Base-by-base conservation (phyloP, 2,113 vertebrate species). In the Mormyrus iriodes region DNA sequence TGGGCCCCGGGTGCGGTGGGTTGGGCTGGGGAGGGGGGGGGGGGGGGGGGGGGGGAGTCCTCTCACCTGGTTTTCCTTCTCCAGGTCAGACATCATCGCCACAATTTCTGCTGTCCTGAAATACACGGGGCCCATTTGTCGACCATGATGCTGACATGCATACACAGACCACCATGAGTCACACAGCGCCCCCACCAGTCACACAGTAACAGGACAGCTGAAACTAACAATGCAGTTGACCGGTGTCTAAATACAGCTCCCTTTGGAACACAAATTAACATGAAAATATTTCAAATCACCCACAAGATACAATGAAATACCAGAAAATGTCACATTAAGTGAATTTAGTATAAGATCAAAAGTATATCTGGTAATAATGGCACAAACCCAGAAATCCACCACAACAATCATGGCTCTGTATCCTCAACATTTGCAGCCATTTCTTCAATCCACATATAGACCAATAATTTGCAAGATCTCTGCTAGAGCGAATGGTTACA, bases 21-120 rank as follows among this genome's bases (percentile, higher is more conserved):
- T n/a, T n/a, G n/a, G n/a, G n/a, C n/a, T n/a, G 27, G 48, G 51
- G 10, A n/a, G 48, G 90, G 87, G 21, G 15, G n/a, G n/a, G n/a
- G n/a, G n/a, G n/a, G n/a, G n/a, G n/a, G n/a, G 39, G 10, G 39
- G 35, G 90, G 88, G 31, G 35, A 5, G 9, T 12, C 21, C 49
- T 90, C 97, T 98, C 94, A 99, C 98, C 97, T 98, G 97, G 94
- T 98, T 98, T 85, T 98, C 98, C 93, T 97, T 98, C 93, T 99
- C 97, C 2, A 99, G 96, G 93, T 97, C 97, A 0, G 95, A 96
- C 97, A 98, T 96, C 94, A 99, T 97, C 95, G 96, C 93, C 91
- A 95, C 95, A 8, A 98, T 96, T 95, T 99, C 97, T 35, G 97
- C 97, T 73, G 96, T 95, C 96, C 98, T 99, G 95, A 24, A 94